Base-by-base conservation (phyloP, 2,797 vertebrate genomes). In the Hyperoplus immaculatus region DNA sequence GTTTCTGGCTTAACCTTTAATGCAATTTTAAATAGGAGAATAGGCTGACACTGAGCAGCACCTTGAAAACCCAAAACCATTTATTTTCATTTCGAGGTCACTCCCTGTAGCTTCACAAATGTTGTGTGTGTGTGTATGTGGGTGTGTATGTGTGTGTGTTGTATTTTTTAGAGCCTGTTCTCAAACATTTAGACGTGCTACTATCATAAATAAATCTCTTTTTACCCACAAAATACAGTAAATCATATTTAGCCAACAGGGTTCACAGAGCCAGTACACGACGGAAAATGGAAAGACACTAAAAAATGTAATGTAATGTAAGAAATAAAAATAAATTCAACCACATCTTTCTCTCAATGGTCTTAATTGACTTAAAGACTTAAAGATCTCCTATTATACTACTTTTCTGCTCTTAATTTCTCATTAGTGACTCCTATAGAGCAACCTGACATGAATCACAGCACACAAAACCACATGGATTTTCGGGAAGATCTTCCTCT, bases 51-150 rank as follows among this genome's bases (percentile, higher is more conserved):
- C 3, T 51, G 45, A 69, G 68, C 53, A 51, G 18, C 14, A 77
- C 63, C 74, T 75, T 68, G 43, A 88, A 74, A 78, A 71, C 11
- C 60, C 16, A 2, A 51, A n/a, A 58, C 29, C 50, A 6, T 49
- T 29, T 29, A 47, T 71, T 75, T 8, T 5, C 1, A 38, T 29
- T 72, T 59, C 13, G 2, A 18, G 54, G 12, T 71, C 38, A 60
- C 63, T 78, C 61, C 29, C 62, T 21, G 15, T 21, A 12, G 16
- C 56, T 54, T 70, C 45, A 49, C 45, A 2, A 63, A 58, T 55
- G 11, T 46, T 77, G 63, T 69, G 13, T 53, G 41, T 81, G 21
- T 38, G 55, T 66, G 11, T 47, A 46, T 81, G 21, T 38, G 55
- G 21, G 38, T 47, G 45, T 42, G 36, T 50, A 16, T 5, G 3